Conservation (phyloP, 2,888 invertebrate species). For the Acronicta psi region DNA sequence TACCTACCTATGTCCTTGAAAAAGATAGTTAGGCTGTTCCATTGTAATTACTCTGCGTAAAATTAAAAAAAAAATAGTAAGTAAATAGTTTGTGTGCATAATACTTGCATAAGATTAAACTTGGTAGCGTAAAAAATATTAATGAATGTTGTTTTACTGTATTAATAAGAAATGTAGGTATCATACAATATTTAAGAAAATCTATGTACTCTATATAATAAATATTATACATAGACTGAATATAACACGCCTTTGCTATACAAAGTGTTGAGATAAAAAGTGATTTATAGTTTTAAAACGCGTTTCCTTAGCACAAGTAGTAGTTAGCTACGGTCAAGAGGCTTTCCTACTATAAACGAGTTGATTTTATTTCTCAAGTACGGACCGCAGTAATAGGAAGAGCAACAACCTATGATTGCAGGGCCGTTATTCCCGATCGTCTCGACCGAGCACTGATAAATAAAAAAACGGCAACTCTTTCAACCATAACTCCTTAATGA, state of each 20-base stretch:
- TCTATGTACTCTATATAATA: not conserved
- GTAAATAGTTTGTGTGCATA: not conserved
- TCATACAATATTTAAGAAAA: not conserved
- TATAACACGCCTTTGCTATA: constrained; percentile 27
- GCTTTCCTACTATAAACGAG: constrained; percentile 71
- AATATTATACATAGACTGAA: constrained; percentile 1
- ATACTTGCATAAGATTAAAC: not conserved
- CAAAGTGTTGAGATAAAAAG: constrained; percentile 42
- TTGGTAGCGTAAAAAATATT: not conserved
- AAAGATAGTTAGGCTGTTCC: constrained; percentile 18
- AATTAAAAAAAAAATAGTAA: not conserved
- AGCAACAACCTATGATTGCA: constrained; percentile 89
- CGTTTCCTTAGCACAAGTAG: constrained; percentile 44
- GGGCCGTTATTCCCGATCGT: constrained; percentile 86
- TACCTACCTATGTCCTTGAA: constrained; percentile 63
- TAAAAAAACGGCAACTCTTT: constrained; percentile 60
- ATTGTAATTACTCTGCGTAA: constrained; percentile 2
- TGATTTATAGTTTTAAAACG: constrained; percentile 54
- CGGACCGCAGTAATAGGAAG: constrained; percentile 77
- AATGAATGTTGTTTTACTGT: too few relatives aligned
- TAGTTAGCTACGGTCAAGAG: constrained; percentile 53
- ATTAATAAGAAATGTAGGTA: not conserved
- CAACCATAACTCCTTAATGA: constrained; percentile 56
- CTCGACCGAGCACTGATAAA: constrained; percentile 79
- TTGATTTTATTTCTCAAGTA: constrained; percentile 74